Conservation (phyloP, 2,113 vertebrate genomes). For the Callocephalon fimbriatum region DNA sequence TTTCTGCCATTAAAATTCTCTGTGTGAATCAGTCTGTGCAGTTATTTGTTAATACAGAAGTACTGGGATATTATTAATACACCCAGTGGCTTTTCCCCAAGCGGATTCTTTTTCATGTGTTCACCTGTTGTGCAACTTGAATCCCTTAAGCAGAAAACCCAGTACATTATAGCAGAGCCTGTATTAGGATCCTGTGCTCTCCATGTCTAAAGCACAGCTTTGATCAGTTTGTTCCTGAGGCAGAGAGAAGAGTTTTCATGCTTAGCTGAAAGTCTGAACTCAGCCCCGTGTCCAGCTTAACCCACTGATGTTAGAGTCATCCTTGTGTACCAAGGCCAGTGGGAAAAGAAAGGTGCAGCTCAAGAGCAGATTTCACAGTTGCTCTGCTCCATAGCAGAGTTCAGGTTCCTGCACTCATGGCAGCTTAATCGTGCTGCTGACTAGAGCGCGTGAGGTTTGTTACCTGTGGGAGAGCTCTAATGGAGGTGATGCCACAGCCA, state of each 20-base stretch:
- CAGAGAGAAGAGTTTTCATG: not conserved
- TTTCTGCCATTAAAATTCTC: not conserved
- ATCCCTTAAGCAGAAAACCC: not conserved
- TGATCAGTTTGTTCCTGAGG: not conserved
- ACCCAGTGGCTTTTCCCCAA: not conserved
- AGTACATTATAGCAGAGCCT: accelerated
- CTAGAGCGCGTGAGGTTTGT: accelerated
- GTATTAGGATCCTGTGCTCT: not conserved
- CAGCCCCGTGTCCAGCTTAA: not conserved
- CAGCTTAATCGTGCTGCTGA: not conserved
- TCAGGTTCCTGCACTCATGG: accelerated
- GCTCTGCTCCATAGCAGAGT: not conserved
- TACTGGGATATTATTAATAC: not conserved
- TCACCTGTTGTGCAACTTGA: not conserved
- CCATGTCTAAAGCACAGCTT: not conserved
- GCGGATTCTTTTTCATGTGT: not conserved
- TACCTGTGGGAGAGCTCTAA: slow-evolving; percentile 92
- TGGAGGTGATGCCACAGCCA: slow-evolving; percentile 83
- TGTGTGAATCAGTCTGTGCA: no score
- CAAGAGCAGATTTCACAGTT: not conserved
- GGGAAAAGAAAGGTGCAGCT: no score
- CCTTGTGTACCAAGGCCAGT: accelerated
- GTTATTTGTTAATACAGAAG: not conserved
- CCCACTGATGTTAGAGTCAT: not conserved
- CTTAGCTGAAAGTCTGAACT: not conserved